Conservation (phyloP, 1,140 invertebrate genomes). For the Ceratina japonica region DNA sequence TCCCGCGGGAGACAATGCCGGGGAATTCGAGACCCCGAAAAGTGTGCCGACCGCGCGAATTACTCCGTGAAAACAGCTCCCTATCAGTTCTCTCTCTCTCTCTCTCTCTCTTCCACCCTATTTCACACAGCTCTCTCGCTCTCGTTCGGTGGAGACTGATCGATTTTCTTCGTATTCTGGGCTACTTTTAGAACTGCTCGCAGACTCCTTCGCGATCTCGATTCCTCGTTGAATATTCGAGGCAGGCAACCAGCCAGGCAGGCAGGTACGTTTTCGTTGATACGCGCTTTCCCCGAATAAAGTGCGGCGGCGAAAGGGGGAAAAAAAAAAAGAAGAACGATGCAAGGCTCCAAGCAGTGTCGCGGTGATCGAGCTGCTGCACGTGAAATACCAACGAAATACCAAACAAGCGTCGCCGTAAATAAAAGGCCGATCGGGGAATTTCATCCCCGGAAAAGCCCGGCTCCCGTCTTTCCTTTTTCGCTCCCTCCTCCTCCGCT, state of each 20-base stretch:
- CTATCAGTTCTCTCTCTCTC: conserved; percentile 20
- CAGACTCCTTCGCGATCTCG: background rate
- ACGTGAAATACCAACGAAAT: background rate
- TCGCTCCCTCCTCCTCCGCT: background rate
- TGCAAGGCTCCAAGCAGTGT: background rate
- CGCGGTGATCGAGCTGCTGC: background rate
- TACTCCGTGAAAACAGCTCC: conserved; percentile 35
- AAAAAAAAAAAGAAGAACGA: background rate
- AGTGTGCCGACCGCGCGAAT: conserved; percentile 38
- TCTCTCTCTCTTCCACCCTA: no score
- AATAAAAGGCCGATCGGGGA: conserved; percentile 14
- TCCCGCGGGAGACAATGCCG: conserved; percentile 43
- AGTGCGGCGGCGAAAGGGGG: no score
- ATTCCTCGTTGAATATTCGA: background rate
- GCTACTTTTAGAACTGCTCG: conserved; percentile 8
- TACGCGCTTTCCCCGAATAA: background rate
- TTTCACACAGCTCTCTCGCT: no score
- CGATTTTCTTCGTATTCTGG: conserved; percentile 30
- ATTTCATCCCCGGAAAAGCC: conserved; percentile 5
- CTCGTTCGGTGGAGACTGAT: conserved; percentile 12
- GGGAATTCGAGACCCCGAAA: conserved; percentile 36
- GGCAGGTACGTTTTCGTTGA: background rate
- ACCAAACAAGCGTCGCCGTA: conserved; percentile 4
- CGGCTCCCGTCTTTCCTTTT: no score
- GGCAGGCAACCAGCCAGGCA: background rate